Percentiles rank a stretch among this genome's conserved stretches.
These are phyloP conservation scores for Aelia acuminata DNA, from an alignment of 2,888 invertebrate species.

Conservation along the genomic window DNA sequence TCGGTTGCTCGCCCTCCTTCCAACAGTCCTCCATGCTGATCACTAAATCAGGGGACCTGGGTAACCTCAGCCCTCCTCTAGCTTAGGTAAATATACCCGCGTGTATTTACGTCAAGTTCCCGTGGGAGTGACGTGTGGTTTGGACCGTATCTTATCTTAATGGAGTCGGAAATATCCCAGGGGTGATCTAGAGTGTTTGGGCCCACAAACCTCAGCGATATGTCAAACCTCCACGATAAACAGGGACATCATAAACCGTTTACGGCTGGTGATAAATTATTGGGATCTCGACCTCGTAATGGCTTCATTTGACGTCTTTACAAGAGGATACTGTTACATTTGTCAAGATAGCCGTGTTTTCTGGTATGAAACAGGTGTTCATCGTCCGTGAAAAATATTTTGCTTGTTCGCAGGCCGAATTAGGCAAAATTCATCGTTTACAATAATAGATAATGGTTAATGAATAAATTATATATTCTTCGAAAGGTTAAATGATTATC, in stretches of 20 bases:
- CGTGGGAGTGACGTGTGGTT: constrained; percentile 48
- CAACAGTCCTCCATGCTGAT: constrained; percentile 3
- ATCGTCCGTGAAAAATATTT: not conserved
- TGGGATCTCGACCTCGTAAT: constrained; percentile 1
- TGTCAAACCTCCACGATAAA: constrained; percentile 25
- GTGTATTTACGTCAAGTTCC: constrained; percentile 15
- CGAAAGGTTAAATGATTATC: too few relatives aligned
- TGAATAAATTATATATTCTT: too few relatives aligned
- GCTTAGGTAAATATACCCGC: constrained; percentile 37
- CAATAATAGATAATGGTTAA: too few relatives aligned
- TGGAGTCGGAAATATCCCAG: constrained; percentile 42
- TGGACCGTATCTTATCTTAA: constrained; percentile 45
- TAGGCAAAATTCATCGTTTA: too few relatives aligned
- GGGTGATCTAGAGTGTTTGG: constrained; percentile 29
- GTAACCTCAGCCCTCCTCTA: not conserved
- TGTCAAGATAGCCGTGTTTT: not conserved
- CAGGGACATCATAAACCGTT: constrained; percentile 45
- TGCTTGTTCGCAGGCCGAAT: not conserved
- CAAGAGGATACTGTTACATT: constrained; percentile 33
- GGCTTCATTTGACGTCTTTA: constrained; percentile 37
- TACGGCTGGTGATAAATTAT: constrained; percentile 37
- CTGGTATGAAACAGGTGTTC: not conserved
- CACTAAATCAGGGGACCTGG: constrained; percentile 44
- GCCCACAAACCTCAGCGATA: constrained; percentile 37
- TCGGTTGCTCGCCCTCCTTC: not conserved